These are phyloP conservation scores for Oreochromis grahami DNA, from an alignment of 2,797 vertebrate genomes.

Conservation along the genomic window DNA sequence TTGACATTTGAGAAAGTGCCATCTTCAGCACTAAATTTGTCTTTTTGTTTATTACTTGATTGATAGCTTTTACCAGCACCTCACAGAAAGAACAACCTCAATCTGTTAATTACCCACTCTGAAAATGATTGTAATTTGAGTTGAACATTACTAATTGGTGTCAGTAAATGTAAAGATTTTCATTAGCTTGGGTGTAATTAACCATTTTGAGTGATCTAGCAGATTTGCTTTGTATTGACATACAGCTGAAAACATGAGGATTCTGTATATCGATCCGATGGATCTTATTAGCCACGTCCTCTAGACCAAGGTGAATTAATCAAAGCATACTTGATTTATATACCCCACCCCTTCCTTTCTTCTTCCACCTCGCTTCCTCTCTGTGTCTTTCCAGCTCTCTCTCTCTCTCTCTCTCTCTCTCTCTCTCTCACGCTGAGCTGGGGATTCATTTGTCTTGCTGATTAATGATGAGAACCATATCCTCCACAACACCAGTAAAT, in stretches of 20 bases:
- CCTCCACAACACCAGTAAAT: slow-evolving; percentile 75
- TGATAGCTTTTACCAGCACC: slow-evolving; percentile 19
- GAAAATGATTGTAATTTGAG: slow-evolving; percentile 49
- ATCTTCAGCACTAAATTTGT: neutral
- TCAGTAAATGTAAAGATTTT: slow-evolving; percentile 58
- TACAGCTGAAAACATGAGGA: slow-evolving; percentile 56
- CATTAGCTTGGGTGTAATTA: slow-evolving; percentile 40
- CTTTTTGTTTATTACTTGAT: slow-evolving; percentile 16
- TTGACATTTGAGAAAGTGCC: neutral
- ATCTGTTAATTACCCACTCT: slow-evolving; percentile 32
- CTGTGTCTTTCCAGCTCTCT: neutral
- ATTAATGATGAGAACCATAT: slow-evolving; percentile 78
- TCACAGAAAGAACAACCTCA: slow-evolving; percentile 11
- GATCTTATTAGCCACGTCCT: slow-evolving; percentile 75
- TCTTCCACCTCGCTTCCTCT: slow-evolving; percentile 11
- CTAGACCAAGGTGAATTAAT: slow-evolving; percentile 76
- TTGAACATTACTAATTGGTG: slow-evolving; percentile 57
- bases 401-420: slow-evolving; percentile 5
- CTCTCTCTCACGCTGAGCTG: slow-evolving; percentile 40
- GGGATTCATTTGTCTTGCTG: slow-evolving; percentile 77
- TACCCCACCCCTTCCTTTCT: slow-evolving; percentile 36
- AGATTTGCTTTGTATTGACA: slow-evolving; percentile 59
- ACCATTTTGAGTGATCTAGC: slow-evolving; percentile 41
- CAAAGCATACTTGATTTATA: slow-evolving; percentile 73
- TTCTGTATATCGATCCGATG: slow-evolving; percentile 69